Evolutionary conservation across 2,888 invertebrate species (phyloP), one percentile per base, ranked within the genome.

Genomic region (Cheilosia scutellata): DNA sequence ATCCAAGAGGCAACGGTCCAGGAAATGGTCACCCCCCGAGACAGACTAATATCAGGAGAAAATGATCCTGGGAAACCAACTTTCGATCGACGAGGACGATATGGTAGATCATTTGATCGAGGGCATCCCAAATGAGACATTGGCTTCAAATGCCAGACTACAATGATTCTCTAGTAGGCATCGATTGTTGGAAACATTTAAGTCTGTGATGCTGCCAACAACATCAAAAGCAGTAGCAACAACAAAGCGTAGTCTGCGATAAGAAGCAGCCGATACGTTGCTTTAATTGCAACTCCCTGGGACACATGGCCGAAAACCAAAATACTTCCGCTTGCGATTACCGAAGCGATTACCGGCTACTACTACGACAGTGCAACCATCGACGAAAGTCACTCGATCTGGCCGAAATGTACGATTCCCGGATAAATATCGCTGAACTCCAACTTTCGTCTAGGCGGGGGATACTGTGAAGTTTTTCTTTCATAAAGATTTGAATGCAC

Each of bases 391-490:
- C n/a, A n/a, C n/a, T n/a, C n/a, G n/a, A n/a, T 53, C 53, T n/a
- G 53, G 53, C n/a, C 53, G 53, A 29, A 29, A 31, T 5, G 53
- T 53, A 6, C 53, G 29, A 53, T 53, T 53, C 29, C 53, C 53
- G n/a, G 44, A 44, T 44, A 44, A 44, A 44, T 44, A 44, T 44
- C 44, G 13, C 0, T 51, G 29, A n/a, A 29, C 7, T 16, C 55
- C 55, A 7, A 55, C 55, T 55, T 55, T 55, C 55, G 33, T 55
- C 55, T 55, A 55, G 55, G 20, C 33, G 55, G 55, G 33, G 55
- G 55, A 33, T 55, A 55, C 13, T 55, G 55, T 33, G n/a, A n/a
- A n/a, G n/a, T n/a, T n/a, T n/a, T n/a, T n/a, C n/a, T n/a, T n/a
- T n/a, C n/a, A n/a, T n/a, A n/a, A n/a, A n/a, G n/a, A n/a, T n/a